Conservation (phyloP, 2,113 vertebrate genomes). For the Dromiciops gliroides region DNA sequence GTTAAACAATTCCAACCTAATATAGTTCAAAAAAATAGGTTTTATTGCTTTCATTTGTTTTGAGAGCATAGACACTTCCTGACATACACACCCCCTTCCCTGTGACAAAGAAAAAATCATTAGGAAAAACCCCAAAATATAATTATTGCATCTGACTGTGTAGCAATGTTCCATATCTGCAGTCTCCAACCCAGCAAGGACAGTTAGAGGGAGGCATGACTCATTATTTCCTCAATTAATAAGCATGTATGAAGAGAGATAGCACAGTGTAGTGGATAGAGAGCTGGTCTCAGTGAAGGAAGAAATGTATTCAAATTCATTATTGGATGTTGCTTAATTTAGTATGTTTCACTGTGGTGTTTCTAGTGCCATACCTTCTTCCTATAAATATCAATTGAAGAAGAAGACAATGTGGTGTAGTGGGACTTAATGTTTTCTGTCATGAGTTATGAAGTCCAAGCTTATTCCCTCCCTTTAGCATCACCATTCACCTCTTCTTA, state of each 20-base stretch:
- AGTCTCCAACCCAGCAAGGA: neutral
- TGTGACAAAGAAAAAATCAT: neutral
- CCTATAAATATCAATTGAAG: neutral
- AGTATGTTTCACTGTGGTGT: neutral
- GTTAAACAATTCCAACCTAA: neutral
- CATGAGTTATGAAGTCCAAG: neutral
- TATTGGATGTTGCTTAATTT: neutral
- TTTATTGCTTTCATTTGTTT: neutral
- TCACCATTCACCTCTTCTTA: neutral
- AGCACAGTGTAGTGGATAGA: neutral
- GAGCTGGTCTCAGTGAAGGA: neutral
- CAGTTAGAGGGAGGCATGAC: neutral
- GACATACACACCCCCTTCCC: neutral
- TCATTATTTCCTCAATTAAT: neutral
- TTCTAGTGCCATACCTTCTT: neutral
- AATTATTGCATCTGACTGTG: neutral
- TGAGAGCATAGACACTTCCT: neutral
- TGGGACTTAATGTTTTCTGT: neutral
- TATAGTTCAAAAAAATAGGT: neutral
- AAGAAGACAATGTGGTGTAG: neutral
- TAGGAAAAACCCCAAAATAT: neutral
- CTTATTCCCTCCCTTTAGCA: neutral
- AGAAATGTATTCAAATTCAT: neutral
- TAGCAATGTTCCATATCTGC: neutral
- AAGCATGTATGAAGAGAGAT: neutral